Conservation (phyloP, 30 jellyfish, hydroid and myxozoan genomes). For the Cassiopea xamachana region DNA sequence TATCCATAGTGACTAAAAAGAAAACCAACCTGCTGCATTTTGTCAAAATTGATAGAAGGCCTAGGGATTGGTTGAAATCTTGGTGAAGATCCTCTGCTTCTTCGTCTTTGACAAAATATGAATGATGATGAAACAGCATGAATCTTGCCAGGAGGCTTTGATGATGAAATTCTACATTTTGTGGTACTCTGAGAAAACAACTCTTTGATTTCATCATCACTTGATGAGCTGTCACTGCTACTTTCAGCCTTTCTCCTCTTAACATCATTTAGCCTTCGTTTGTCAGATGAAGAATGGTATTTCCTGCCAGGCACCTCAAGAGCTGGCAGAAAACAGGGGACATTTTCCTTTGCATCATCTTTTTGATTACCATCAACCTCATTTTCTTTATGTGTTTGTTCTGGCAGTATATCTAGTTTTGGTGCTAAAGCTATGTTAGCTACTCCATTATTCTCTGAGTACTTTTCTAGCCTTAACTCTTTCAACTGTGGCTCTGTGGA, state of each 20-base stretch:
- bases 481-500: slow-evolving; percentile 54
- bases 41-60: slow-evolving; percentile 64
- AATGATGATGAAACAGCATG: slow-evolving; percentile 61
- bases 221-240: slow-evolving; percentile 59
- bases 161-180: slow-evolving; percentile 37
- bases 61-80: slow-evolving; percentile 48
- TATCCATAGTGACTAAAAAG: background rate
- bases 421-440: slow-evolving; percentile 1
- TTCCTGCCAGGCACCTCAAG: slow-evolving; percentile 19
- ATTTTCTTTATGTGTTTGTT: slow-evolving; percentile 4
- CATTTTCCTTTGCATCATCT: slow-evolving; percentile 48
- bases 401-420: slow-evolving; percentile 16
- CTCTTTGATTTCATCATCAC: slow-evolving; percentile 69
- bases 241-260: slow-evolving; percentile 65
- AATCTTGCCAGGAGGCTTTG: slow-evolving; percentile 69
- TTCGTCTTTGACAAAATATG: slow-evolving; percentile 49
- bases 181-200: slow-evolving; percentile 37
- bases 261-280: slow-evolving; percentile 30
- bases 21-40: slow-evolving; percentile 65
- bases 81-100: slow-evolving; percentile 42
- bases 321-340: slow-evolving; percentile 53
- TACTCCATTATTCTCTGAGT: slow-evolving; percentile 28
- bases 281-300: background rate
- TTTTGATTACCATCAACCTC: background rate
- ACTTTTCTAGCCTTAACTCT: slow-evolving; percentile 39